Evolutionary conservation across 2,113 vertebrate genomes (phyloP), one percentile per base, ranked within the genome.

Genomic region (Ellobius talpinus): DNA sequence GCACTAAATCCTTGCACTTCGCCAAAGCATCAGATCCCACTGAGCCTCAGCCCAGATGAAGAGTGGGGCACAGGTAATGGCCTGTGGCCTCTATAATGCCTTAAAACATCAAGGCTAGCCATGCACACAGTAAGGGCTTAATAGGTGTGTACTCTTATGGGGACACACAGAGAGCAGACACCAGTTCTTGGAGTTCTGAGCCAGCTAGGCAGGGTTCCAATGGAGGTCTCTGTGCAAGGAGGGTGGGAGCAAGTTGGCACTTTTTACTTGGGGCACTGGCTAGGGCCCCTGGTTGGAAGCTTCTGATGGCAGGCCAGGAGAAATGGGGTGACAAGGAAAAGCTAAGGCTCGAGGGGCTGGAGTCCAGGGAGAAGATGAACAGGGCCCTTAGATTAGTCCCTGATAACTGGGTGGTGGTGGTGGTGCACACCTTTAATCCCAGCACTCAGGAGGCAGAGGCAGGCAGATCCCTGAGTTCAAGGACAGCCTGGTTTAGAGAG

Each of bases 131-230:
- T n/a, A 52, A 21, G 76, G 42, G 68, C 63, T 91, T 36, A 39
- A 5, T 19, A 63, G 2, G 7, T 10, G 68, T 36, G 47, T 3
- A 3, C 0, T 21, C 19, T 16, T 9, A 0, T 1, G 21, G 12
- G 8, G 8, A 36, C 74, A n/a, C 11, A 4, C 0, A 16, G 16
- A 31, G 7, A 52, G 19, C 26, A 45, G 7, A 13, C 0, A 1
- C 14, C 9, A 7, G 50, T 52, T 29, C 77, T 12, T 13, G 3
- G 52, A 82, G 7, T 16, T 76, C 78, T 21, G 14, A 3, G 50
- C 3, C 39, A 39, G 3, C n/a, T 4, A 23, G 63, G 17, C 6
- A 0, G 47, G 23, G 90, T 1, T 13, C 31, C 29, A 17, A 21
- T 24, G n/a, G 23, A 39, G 29, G 65, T 55, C 50, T 36, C 50